Evolutionary conservation across 1,140 invertebrate genomes (phyloP), one percentile per base, ranked within the genome.

Genomic region (Drosophila insularis): DNA sequence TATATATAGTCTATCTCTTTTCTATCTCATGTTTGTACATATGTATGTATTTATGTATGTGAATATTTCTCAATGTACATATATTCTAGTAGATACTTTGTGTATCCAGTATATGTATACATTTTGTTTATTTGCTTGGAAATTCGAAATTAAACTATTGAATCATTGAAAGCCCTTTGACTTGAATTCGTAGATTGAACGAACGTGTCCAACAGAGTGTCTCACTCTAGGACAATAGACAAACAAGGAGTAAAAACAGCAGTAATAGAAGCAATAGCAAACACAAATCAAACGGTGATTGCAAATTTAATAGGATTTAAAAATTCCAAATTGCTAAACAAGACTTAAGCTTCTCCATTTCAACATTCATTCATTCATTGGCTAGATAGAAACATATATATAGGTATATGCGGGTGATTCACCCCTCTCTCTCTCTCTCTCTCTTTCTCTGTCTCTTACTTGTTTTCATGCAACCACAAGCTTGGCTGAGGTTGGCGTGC

Each of bases 261-360:
- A 35, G 32, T 11, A 35, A 11, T 11, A 37, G 11, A 4, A 37
- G 35, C 35, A 2, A 21, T 0, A 50, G 43, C 43, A 50, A 50
- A 50, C 43, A 50, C 43, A 87, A 87, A 87, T 82, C 76, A 84
- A 82, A 70, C 73, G 61, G 72, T 84, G 80, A 87, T 87, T 87
- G 82, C 75, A 80, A 67, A 84, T 80, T 82, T 78, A 84, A 89
- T 80, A 62, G 70, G 76, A 89, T 80, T 89, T 84, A 80, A 87
- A 87, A 87, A 87, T 84, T 89, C 56, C 46, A 82, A 87, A 87
- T 89, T 87, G 74, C 64, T 84, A 82, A 87, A 87, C 70, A 87
- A 80, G 69, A 74, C 80, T 63, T 72, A 80, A 78, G 76, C 68
- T 60, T 35, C 21, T 35, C 37, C 39, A 46, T 46, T 37, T 53